These are phyloP conservation scores for Trichoplax adhaerens DNA, from an alignment of 37 sponge, comb jelly and placozoan genomes.

Conservation along the genomic window DNA sequence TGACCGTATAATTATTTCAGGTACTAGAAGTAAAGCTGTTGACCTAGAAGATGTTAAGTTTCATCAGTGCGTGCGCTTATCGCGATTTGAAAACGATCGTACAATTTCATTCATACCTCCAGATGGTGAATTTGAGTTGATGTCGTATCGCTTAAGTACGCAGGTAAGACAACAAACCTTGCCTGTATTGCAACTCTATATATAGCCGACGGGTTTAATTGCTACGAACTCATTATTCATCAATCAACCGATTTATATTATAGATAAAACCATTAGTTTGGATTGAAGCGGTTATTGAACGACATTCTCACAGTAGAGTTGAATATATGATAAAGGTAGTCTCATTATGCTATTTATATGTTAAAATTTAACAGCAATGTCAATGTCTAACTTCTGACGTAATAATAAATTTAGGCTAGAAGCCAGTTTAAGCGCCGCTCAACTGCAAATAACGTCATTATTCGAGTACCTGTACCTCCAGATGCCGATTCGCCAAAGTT, in stretches of 20 bases:
- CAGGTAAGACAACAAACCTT: conserved; percentile 23
- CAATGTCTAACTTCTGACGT: background rate
- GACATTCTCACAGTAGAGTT: conserved; percentile 90
- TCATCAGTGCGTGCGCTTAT: conserved; percentile 95
- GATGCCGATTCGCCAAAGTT: conserved; percentile 90
- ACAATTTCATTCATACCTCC: conserved; percentile 96
- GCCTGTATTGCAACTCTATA: background rate
- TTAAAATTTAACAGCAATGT: background rate
- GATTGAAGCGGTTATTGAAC: conserved; percentile 85
- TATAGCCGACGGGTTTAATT: background rate
- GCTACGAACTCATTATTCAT: background rate
- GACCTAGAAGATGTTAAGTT: conserved; percentile 96
- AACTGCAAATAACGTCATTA: conserved; percentile 84
- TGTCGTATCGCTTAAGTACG: conserved; percentile 88
- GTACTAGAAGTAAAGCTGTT: conserved; percentile 66
- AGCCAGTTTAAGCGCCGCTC: conserved; percentile 94
- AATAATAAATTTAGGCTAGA: conserved; percentile 50
- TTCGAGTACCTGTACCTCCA: conserved; percentile 77
- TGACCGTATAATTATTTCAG: conserved; percentile 9
- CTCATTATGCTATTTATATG: background rate
- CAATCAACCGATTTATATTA: background rate
- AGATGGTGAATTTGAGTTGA: conserved; percentile 95
- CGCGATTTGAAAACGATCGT: conserved; percentile 93
- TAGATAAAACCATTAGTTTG: conserved; percentile 76
- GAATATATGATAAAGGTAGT: conserved; percentile 90